These are phyloP conservation scores for Chalcosyrphus nemorum DNA, from an alignment of 2,888 invertebrate species.

Conservation along the genomic window DNA sequence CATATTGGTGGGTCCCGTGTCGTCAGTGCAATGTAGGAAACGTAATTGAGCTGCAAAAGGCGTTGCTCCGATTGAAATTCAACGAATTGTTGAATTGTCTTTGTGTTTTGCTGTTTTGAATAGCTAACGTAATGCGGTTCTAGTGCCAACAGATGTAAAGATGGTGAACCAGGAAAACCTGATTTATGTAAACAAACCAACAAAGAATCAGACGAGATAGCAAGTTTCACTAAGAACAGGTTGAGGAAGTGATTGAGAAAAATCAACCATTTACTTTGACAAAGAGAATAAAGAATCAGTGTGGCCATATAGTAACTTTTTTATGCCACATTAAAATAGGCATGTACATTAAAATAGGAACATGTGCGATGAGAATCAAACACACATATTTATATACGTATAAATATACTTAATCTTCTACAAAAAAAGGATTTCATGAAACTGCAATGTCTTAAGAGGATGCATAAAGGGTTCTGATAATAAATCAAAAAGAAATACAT, in stretches of 20 bases:
- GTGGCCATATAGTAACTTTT: background rate
- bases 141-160: conserved; percentile 5
- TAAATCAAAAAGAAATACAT: too few species aligned
- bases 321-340: too few species aligned
- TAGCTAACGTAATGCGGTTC: background rate
- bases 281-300: background rate
- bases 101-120: background rate
- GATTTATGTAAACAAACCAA: background rate
- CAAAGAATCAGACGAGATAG: background rate
- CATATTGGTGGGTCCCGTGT: background rate
- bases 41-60: background rate
- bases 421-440: too few species aligned
- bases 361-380: too few species aligned
- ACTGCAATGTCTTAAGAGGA: too few species aligned
- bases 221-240: background rate
- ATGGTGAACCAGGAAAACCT: background rate
- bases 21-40: background rate
- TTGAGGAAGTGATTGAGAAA: background rate
- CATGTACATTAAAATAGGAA: too few species aligned
- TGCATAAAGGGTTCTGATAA: too few species aligned
- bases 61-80: background rate
- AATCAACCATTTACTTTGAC: background rate
- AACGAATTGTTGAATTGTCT: background rate
- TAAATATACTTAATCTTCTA: too few species aligned
- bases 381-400: too few species aligned